These are phyloP conservation scores for Amia ocellicauda DNA, from an alignment of 2,113 vertebrate genomes.

Conservation along the genomic window DNA sequence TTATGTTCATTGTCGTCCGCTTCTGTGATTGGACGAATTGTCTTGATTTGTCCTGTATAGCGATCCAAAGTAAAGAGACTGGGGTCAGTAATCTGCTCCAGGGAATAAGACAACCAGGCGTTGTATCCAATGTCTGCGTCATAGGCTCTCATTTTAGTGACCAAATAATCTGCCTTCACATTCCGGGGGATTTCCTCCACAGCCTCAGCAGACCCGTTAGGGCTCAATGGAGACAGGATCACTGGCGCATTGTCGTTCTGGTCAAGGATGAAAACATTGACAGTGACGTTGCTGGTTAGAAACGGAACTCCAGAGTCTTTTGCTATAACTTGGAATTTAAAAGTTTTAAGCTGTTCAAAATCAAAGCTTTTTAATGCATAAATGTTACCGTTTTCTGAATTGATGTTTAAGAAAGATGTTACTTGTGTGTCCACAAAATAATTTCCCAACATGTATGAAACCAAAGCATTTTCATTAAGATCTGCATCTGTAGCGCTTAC, in stretches of 20 bases:
- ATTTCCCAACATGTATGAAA: slow-evolving; percentile 3
- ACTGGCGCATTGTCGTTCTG: slow-evolving; percentile 28
- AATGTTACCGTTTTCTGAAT: slow-evolving; percentile 19
- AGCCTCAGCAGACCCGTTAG: slow-evolving; percentile 32
- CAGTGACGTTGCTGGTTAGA: slow-evolving; percentile 11
- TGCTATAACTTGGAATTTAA: slow-evolving; percentile 17
- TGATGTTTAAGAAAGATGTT: slow-evolving; percentile 1
- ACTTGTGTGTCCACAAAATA: neutral
- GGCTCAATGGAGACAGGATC: slow-evolving; percentile 31
- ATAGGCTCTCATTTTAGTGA: slow-evolving; percentile 32
- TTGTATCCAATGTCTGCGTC: slow-evolving; percentile 41
- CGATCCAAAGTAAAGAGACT: slow-evolving; percentile 33
- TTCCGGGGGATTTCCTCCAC: slow-evolving; percentile 31
- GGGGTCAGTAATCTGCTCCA: slow-evolving; percentile 27
- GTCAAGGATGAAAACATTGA: slow-evolving; percentile 23
- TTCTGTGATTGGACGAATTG: slow-evolving; percentile 26
- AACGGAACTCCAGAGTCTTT: slow-evolving; percentile 13
- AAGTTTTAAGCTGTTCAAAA: slow-evolving; percentile 13
- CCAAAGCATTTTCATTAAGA: slow-evolving; percentile 9
- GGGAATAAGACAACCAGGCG: slow-evolving; percentile 31
- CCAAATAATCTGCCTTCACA: slow-evolving; percentile 29
- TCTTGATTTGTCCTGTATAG: slow-evolving; percentile 31
- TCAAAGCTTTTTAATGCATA: slow-evolving; percentile 19
- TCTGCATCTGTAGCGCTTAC: neutral
- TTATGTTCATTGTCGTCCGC: slow-evolving; percentile 32